Evolutionary conservation across 2,888 invertebrate genomes (phyloP).

Genomic region (Eupithecia dodoneata): DNA sequence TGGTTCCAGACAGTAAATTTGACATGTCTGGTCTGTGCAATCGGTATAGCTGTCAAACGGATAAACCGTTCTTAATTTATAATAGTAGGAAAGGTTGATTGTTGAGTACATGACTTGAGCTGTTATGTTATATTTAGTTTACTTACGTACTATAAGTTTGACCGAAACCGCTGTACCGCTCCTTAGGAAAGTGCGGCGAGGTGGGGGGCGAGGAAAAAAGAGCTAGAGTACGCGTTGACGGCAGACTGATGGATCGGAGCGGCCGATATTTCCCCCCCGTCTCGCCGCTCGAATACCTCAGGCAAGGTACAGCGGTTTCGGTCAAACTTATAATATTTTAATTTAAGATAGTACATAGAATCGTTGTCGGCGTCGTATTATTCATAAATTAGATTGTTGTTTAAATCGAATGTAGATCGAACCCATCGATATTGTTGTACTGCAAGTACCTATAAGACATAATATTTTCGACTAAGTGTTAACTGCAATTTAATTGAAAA

Average conservation of each 20-base stretch:
- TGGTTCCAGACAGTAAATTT: background rate
- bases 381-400: constrained; percentile 1
- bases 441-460: background rate
- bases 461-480: background rate
- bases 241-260: no score
- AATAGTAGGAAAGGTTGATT: no score
- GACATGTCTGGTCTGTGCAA: background rate
- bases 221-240: no score
- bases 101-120: no score
- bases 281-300: no score
- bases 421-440: constrained; percentile 18
- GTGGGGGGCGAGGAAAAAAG: no score
- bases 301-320: no score
- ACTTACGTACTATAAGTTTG: no score
- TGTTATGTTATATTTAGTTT: no score
- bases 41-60: background rate
- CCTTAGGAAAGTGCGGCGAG: no score
- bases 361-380: background rate
- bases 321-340: background rate
- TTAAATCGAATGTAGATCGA: constrained; percentile 20
- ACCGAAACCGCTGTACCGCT: no score
- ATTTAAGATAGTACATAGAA: background rate
- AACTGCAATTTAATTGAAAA: background rate
- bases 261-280: no score
- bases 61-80: background rate